phyloP scores from a whole-genome alignment of 1,140 invertebrate species.

The Rhopalosiphum padi region DNA sequence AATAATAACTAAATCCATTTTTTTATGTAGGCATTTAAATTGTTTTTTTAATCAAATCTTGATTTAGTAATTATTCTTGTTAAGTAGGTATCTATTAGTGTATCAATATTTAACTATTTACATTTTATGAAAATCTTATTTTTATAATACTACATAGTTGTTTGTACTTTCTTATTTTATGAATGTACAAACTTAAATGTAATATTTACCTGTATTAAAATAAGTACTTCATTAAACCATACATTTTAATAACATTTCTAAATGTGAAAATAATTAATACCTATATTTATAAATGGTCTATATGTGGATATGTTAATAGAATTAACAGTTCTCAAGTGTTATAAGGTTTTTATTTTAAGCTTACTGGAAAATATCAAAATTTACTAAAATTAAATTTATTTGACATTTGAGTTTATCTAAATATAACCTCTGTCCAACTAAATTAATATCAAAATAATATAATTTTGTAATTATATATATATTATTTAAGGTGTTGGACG shows the following conservation, averaged over 20 bases:
- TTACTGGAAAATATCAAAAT: neutral
- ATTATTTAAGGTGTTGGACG: constrained; percentile 64
- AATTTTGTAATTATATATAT: neutral
- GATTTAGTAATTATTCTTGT: neutral
- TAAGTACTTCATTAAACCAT: neutral
- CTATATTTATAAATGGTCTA: neutral
- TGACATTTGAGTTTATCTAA: too few species aligned
- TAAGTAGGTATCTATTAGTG: neutral
- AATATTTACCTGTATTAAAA: neutral
- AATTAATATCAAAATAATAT: too few species aligned
- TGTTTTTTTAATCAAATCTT: neutral
- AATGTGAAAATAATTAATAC: neutral
- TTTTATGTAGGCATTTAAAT: neutral
- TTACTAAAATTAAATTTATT: neutral
- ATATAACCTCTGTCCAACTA: too few species aligned
- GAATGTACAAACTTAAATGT: neutral
- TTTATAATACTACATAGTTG: neutral
- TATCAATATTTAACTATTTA: neutral
- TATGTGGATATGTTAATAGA: neutral
- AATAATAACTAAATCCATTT: neutral
- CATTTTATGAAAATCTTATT: neutral
- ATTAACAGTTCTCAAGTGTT: neutral
- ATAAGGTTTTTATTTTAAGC: too few species aligned
- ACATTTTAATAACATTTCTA: neutral
- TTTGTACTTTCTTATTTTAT: neutral